Evolutionary conservation across 2,888 invertebrate species (phyloP).

Genomic region (Leucophora obtusa): DNA sequence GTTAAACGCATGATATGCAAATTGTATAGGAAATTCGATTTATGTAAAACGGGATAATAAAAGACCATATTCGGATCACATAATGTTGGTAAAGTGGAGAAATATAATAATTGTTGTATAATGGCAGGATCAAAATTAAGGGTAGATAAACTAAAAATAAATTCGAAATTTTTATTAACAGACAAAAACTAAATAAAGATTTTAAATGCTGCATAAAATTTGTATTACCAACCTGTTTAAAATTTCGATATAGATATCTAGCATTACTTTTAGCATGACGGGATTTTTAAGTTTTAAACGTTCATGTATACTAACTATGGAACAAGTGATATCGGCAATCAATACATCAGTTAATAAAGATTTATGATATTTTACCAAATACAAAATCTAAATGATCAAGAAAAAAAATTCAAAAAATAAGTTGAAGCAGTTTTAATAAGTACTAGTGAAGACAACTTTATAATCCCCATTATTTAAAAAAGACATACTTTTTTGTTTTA

Average conservation of each 20-base stretch:
- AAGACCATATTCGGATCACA: conserved; percentile 65
- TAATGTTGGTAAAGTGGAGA: conserved; percentile 66
- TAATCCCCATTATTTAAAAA: no score
- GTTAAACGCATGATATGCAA: conserved; percentile 72
- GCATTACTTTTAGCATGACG: conserved; percentile 68
- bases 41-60: conserved; percentile 70
- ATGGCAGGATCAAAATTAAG: conserved; percentile 65
- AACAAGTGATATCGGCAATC: conserved; percentile 68
- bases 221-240: conserved; percentile 67
- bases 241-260: conserved; percentile 70
- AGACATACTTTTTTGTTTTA: no score
- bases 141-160: conserved; percentile 62
- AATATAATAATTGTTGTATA: conserved; percentile 67
- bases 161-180: conserved; percentile 6
- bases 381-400: conserved; percentile 63
- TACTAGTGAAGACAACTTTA: no score
- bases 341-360: conserved; percentile 62
- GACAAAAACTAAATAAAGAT: not conserved
- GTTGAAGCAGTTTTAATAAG: no score
- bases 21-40: conserved; percentile 70
- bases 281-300: conserved; percentile 69
- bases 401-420: not conserved
- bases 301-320: conserved; percentile 66
- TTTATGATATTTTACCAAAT: conserved; percentile 65
- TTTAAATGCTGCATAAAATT: not conserved